Percentiles rank a stretch among this genome's conserved stretches.
Conservation (phyloP, 2,113 vertebrate species). For the Donacobius atricapilla region DNA sequence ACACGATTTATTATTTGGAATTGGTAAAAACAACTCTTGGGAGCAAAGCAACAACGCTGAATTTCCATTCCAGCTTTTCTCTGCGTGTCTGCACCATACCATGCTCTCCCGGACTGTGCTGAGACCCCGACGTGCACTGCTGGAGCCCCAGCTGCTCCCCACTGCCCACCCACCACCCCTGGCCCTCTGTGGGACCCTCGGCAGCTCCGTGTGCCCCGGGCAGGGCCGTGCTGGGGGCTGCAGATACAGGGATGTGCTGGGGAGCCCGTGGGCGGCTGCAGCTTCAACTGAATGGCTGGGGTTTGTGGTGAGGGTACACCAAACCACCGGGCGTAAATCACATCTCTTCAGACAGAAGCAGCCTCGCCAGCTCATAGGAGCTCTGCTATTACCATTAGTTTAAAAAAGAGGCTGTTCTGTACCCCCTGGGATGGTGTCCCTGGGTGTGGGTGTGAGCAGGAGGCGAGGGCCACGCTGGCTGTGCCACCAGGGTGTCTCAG, state of each 20-base stretch:
- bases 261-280: rapidly evolving
- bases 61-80: neutral
- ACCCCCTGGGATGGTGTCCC: rapidly evolving
- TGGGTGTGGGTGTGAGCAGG: neutral
- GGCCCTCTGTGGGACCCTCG: neutral
- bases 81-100: rapidly evolving
- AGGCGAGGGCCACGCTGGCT: rapidly evolving
- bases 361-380: neutral
- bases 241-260: rapidly evolving
- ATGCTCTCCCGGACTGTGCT: rapidly evolving
- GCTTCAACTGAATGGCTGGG: neutral
- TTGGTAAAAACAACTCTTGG: neutral
- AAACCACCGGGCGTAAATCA: neutral
- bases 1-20: neutral
- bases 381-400: neutral
- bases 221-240: rapidly evolving
- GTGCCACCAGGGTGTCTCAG: neutral
- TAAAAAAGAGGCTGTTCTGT: neutral
- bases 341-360: neutral
- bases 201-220: rapidly evolving
- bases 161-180: rapidly evolving
- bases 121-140: rapidly evolving
- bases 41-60: neutral
- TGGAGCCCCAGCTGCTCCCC: neutral
- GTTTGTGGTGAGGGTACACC: neutral